Base-by-base conservation (phyloP, 2,888 invertebrate species). In the Drosophila eohydei region DNA sequence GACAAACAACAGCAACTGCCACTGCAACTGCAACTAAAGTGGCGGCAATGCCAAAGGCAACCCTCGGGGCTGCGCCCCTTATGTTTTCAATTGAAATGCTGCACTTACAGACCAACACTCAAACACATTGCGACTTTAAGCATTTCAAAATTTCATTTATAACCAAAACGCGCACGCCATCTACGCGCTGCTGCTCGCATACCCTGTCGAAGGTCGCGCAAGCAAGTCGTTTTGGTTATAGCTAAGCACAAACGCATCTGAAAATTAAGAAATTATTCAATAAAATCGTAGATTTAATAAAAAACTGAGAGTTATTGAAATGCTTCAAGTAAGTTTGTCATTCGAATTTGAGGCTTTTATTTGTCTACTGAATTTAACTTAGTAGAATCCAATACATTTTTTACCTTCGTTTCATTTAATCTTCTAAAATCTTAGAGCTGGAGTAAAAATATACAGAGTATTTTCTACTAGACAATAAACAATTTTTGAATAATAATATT, bases 41-140 rank as follows among this genome's bases (percentile, higher is more conserved):
- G 67, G 63, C 62, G 67, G 63, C 59, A 79, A 74, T 61, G 62
- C 48, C 60, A 56, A 52, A 46, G 62, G 72, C 56, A 57, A 46
- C 51, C 72, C 62, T 56, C 67, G 51, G 36, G 34, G 54, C 59
- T 58, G 48, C 36, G 44, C 62, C 51, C 51, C 62, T 51, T 40
- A 30, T 52, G 56, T 48, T 61, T 70, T 48, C 54, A 50, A 62
- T 62, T 71, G 50, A 56, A 46, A 52, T 26, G 61, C 41, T 52
- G 40, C 61, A 56, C 55, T 55, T 46, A 38, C 64, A 63, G 21
- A 21, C 44, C 21, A 50, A 41, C 55, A 55, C 51, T 34, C 34
- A 21, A 32, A 4, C 52, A 36, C 52, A 36, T 41, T 36, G 21
- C 48, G 52, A 58, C 21, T 58, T 41, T 46, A 9, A n/a, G 28